These are phyloP conservation scores for Eurois occulta DNA, from an alignment of 2,888 invertebrate genomes.

Conservation along the genomic window DNA sequence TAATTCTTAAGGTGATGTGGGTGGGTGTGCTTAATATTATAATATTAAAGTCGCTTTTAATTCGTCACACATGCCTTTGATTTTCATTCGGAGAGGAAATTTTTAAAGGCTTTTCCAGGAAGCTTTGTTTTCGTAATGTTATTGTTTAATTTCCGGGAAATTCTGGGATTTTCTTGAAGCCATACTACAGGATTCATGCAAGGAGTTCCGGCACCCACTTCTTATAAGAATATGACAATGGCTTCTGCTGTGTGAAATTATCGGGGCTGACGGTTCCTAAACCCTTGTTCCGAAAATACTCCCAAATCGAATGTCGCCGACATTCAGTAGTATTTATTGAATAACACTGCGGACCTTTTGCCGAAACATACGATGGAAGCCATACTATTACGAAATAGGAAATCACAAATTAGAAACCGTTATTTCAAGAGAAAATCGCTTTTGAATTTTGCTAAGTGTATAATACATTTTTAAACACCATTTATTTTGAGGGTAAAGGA, in stretches of 20 bases:
- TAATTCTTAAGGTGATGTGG: neutral
- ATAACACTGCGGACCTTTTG: neutral
- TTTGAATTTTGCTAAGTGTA: too few species aligned
- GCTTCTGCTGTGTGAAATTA: neutral
- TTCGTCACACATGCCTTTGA: neutral
- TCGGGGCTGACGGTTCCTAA: neutral
- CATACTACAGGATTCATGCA: neutral
- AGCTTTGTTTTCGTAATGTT: neutral
- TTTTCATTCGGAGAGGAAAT: neutral
- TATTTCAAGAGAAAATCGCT: too few species aligned
- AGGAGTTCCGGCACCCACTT: neutral
- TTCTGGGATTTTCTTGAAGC: neutral
- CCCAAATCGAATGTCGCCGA: neutral
- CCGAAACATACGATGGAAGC: neutral
- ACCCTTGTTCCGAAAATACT: neutral
- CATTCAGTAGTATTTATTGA: neutral
- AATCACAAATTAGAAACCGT: too few species aligned
- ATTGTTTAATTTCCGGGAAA: conserved; percentile 13
- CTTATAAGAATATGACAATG: neutral
- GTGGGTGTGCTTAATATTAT: neutral
- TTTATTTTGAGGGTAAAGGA: too few species aligned
- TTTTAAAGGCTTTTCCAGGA: neutral
- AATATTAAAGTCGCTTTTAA: conserved; percentile 15
- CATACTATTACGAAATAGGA: neutral
- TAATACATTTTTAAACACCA: too few species aligned